Base-by-base conservation (phyloP, 2,888 invertebrate species). In the Pterostichus niger region DNA sequence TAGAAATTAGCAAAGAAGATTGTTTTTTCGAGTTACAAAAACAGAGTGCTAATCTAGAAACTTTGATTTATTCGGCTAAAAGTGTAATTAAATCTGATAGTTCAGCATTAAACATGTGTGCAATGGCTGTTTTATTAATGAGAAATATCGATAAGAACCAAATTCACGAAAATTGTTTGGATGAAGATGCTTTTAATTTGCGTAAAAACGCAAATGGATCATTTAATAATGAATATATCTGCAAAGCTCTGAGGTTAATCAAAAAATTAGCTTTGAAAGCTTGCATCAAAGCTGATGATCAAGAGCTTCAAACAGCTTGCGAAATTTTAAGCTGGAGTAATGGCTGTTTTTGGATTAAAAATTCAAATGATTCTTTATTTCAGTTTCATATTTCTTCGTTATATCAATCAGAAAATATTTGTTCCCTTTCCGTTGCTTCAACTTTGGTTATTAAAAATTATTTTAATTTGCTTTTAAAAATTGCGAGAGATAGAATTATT, bases 101-200 rank as follows among this genome's bases (percentile, higher is more conserved):
- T 10, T 73, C 84, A 64, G 64, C 86, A 0, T 79, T 84, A 75
- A 83, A 85, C 80, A 83, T 88, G 24, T 87, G 87, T 79, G 59
- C 85, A 15, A 84, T 86, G 49, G 86, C 86, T 6, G 78, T 85
- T 13, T 84, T 87, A 33, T 84, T 88, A 54, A 76, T 88, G 68
- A 85, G 86, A 84, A 86, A 86, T 82, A 71, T 87, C 31, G 54
- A 54, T 2, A 81, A 13, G 9, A 52, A 33, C 15, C 31, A 75
- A 13, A 49, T 0, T 31, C 0, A 4, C 1, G 9, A 52, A 7
- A 35, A 75, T 10, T 7, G n/a, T 17, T 1, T 17, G 3, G 0
- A 15, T 24, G 1, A 10, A 15, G 6, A 17, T 59, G 24, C 1
- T 59, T 24, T 24, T 7, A 33, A 24, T 33, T 75, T 75, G 6